Conservation (phyloP, 2,888 invertebrate species). For the Dynastes maya region DNA sequence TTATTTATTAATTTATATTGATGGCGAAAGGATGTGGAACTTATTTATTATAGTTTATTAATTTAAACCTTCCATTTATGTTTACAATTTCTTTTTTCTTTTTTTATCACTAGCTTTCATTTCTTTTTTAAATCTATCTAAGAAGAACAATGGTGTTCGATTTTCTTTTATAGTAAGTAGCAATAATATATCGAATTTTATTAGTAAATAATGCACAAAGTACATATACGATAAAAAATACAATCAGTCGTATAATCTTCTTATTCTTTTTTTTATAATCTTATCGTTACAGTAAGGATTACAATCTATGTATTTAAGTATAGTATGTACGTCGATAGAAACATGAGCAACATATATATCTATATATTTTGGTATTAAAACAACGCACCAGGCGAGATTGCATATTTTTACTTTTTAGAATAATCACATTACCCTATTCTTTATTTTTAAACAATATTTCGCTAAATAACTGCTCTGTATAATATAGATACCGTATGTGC, state of each 20-base stretch:
- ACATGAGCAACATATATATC: conserved; percentile 27
- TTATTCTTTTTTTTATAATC: neutral
- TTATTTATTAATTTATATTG: conserved; percentile 20
- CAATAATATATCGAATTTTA: conserved; percentile 7
- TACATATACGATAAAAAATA: conserved; percentile 36
- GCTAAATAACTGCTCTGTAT: neutral
- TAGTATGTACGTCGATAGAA: conserved; percentile 3
- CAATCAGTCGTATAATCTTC: conserved; percentile 25
- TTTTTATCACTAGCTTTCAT: too few relatives aligned
- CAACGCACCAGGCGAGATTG: conserved; percentile 14
- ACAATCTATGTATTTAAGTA: neutral
- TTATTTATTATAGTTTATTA: neutral
- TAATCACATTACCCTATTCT: neutral
- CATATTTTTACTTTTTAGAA: neutral
- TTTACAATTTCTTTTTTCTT: neutral
- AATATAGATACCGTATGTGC: neutral
- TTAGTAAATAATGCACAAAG: conserved; percentile 1
- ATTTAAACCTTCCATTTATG: neutral
- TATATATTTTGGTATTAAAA: neutral
- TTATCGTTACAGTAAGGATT: too few relatives aligned
- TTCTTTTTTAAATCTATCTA: conserved; percentile 1
- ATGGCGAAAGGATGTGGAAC: conserved; percentile 37
- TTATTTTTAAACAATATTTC: neutral
- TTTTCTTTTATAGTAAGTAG: neutral
- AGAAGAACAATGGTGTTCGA: neutral